Percentiles rank a stretch among this genome's conserved stretches.
Evolutionary conservation across 2,113 vertebrate genomes (phyloP).

Genomic region (Gnathonemus longibarbis): DNA sequence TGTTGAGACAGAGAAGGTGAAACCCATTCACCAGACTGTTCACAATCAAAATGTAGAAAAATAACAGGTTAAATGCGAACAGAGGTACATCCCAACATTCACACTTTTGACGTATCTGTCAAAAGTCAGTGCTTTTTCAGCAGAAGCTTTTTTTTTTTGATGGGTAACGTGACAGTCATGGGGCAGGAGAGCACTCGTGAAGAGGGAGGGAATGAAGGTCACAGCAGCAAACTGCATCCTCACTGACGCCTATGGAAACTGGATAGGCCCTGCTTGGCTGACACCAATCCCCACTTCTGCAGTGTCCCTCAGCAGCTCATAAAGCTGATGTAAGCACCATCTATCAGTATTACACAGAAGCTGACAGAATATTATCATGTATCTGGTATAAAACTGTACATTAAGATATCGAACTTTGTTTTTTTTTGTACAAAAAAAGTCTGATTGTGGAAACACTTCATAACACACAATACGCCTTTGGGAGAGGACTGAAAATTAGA

Average conservation of each 20-base stretch:
- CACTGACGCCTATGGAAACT: constrained; percentile 20
- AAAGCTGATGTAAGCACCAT: neutral
- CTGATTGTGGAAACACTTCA: neutral
- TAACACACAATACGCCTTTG: neutral
- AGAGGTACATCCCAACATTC: neutral
- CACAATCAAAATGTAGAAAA: neutral
- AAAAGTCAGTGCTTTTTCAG: neutral
- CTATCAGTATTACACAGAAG: neutral
- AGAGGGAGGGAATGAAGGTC: neutral
- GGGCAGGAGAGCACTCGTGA: neutral
- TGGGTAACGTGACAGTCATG: neutral
- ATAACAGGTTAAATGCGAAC: neutral
- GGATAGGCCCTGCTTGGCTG: neutral
- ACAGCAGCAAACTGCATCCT: neutral
- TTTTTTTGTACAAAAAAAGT: neutral
- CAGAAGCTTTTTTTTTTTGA: neutral
- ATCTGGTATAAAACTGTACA: neutral
- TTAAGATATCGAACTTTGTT: neutral
- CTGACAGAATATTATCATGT: neutral
- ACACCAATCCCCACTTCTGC: neutral
- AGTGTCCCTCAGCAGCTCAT: neutral
- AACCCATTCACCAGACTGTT: neutral
- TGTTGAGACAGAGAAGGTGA: neutral
- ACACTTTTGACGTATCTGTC: neutral
- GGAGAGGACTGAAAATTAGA: neutral